Conservation (phyloP, 1,140 invertebrate genomes). For the Scaptomyza hsui region DNA sequence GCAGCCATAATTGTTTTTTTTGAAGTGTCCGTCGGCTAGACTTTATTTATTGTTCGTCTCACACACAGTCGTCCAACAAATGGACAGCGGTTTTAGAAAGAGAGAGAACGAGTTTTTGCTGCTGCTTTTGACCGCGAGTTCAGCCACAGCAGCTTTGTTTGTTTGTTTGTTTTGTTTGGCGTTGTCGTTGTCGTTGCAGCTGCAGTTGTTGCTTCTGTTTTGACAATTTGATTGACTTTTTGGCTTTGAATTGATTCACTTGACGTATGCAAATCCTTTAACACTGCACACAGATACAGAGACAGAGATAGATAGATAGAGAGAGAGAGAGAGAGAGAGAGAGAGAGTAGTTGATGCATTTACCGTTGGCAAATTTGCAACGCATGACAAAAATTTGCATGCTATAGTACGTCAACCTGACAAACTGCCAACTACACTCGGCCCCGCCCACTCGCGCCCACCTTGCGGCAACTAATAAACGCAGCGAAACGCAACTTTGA, state of each 20-base stretch:
- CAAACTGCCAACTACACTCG: conserved; percentile 19
- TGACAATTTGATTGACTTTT: conserved; percentile 73
- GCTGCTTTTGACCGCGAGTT: conserved; percentile 23
- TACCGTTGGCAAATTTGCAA: conserved; percentile 43
- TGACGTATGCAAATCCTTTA: conserved; percentile 55
- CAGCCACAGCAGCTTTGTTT: background rate
- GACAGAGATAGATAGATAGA: background rate
- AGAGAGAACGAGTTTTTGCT: background rate
- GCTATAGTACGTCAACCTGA: conserved; percentile 27
- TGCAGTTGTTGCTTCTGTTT: conserved; percentile 50
- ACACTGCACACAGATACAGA: conserved; percentile 24
- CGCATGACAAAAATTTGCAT: conserved; percentile 28
- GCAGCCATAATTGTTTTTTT: conserved; percentile 70
- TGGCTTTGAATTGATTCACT: conserved; percentile 68
- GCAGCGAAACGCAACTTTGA: conserved; percentile 55
- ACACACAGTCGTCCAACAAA: conserved; percentile 11
- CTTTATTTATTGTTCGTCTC: conserved; percentile 72
- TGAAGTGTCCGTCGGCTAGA: conserved; percentile 68
- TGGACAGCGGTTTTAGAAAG: conserved; percentile 24
- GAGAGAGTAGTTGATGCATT: conserved; percentile 42
- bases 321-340: conserved; percentile 12
- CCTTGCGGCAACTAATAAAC: conserved; percentile 57
- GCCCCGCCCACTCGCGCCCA: too few relatives aligned
- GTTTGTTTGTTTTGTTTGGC: conserved; percentile 11
- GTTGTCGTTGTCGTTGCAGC: background rate